Conservation (phyloP, 2,113 vertebrate species). For the Hylia prasina region DNA sequence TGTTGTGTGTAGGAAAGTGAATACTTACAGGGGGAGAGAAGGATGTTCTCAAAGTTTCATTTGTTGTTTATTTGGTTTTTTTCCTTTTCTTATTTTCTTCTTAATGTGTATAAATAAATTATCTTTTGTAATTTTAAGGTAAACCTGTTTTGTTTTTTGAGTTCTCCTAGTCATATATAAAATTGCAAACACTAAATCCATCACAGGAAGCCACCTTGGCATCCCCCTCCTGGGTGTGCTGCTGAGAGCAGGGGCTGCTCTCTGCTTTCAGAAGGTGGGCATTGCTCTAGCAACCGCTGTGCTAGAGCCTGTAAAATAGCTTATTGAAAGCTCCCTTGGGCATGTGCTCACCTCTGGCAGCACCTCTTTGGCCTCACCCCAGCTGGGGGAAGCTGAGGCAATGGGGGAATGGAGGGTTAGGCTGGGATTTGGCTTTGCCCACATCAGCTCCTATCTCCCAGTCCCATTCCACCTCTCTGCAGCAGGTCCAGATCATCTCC, state of each 20-base stretch:
- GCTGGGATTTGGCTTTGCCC: background rate
- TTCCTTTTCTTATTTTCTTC: no score
- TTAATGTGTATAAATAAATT: no score
- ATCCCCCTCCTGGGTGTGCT: background rate
- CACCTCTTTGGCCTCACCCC: background rate
- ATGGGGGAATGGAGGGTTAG: rapidly evolving
- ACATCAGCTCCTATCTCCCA: rapidly evolving
- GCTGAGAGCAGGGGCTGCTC: background rate
- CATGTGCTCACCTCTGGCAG: rapidly evolving
- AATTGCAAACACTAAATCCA: no score
- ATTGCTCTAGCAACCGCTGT: background rate
- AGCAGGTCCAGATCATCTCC: background rate
- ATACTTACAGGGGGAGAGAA: no score
- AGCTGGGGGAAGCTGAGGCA: background rate
- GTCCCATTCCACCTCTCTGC: background rate
- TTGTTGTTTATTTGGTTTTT: no score
- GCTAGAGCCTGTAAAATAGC: background rate
- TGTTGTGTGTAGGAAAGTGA: no score
- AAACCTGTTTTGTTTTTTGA: no score
- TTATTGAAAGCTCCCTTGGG: background rate
- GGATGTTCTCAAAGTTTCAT: no score
- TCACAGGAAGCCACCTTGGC: rapidly evolving
- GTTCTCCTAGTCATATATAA: no score
- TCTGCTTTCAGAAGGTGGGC: background rate
- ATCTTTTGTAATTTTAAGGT: no score